Conservation (phyloP, 2,797 vertebrate species). For the Rachycentron canadum region DNA sequence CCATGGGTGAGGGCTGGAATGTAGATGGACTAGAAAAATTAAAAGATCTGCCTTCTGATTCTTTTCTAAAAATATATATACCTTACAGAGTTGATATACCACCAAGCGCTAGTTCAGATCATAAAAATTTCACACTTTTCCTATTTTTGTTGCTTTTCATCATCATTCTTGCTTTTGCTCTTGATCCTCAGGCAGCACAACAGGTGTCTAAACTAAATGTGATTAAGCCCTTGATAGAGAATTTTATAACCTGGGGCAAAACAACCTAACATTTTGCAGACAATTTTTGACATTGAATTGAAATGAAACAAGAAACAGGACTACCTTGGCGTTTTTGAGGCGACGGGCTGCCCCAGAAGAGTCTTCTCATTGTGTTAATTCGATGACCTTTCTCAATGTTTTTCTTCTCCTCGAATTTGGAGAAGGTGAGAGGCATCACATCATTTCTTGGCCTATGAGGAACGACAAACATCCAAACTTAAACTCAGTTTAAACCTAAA, state of each 20-base stretch:
- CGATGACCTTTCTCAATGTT: slow-evolving; percentile 80
- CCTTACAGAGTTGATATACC: too few relatives aligned
- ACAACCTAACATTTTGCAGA: not conserved
- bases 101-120: not conserved
- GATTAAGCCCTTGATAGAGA: not conserved
- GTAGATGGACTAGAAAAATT: too few relatives aligned
- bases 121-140: not conserved
- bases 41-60: too few relatives aligned
- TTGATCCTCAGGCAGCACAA: not conserved
- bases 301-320: not conserved
- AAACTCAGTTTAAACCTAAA: not conserved
- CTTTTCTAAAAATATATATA: too few relatives aligned
- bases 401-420: slow-evolving; percentile 87
- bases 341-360: slow-evolving; percentile 81
- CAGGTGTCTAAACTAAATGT: not conserved
- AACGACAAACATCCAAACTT: slow-evolving; percentile 11
- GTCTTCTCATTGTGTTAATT: slow-evolving; percentile 80
- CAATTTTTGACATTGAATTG: not conserved
- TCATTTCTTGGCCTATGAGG: slow-evolving; percentile 67
- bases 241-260: not conserved
- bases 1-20: too few relatives aligned
- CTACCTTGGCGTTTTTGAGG: slow-evolving; percentile 80
- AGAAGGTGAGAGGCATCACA: slow-evolving; percentile 76
- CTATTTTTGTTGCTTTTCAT: not conserved
- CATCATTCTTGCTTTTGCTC: not conserved